Evolutionary conservation across 2,888 invertebrate genomes (phyloP).

Genomic region (Diarsia brunnea): DNA sequence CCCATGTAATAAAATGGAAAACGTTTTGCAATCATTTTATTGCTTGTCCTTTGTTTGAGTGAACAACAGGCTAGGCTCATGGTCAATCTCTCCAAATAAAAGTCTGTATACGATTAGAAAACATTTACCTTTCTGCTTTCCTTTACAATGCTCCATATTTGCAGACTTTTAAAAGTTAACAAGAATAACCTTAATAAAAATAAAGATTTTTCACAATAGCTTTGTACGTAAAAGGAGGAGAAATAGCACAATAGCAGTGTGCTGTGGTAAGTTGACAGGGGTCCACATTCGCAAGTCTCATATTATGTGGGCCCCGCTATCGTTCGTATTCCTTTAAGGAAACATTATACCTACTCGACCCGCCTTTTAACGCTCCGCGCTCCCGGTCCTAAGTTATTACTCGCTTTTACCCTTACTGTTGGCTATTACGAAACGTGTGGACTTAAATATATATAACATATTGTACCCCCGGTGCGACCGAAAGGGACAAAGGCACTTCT

Average conservation of each 20-base stretch:
- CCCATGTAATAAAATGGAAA: not conserved
- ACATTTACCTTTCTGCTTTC: constrained; percentile 21
- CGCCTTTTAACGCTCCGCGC: constrained; percentile 59
- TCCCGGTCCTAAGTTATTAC: constrained; percentile 55
- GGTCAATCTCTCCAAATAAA: not conserved
- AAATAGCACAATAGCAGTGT: constrained; percentile 48
- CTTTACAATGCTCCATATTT: constrained; percentile 21
- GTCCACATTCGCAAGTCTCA: constrained; percentile 41
- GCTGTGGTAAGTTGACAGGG: constrained; percentile 55
- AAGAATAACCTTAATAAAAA: constrained; percentile 41
- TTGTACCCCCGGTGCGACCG: constrained; percentile 43
- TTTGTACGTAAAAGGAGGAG: constrained; percentile 40
- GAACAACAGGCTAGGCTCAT: constrained; percentile 10
- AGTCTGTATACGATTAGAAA: not conserved
- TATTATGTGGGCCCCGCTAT: constrained; percentile 42
- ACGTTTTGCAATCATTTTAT: constrained; percentile 19
- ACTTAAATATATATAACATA: constrained; percentile 61
- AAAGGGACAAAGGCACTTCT: constrained; percentile 54
- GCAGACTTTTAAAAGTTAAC: constrained; percentile 34
- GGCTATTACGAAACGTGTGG: constrained; percentile 52
- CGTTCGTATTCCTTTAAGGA: constrained; percentile 54
- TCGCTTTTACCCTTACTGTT: constrained; percentile 58
- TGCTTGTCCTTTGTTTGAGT: constrained; percentile 3
- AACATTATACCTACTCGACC: constrained; percentile 55
- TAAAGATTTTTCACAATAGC: constrained; percentile 42